phyloP scores from a whole-genome alignment of 1,140 invertebrate species.

The Manduca sexta region DNA sequence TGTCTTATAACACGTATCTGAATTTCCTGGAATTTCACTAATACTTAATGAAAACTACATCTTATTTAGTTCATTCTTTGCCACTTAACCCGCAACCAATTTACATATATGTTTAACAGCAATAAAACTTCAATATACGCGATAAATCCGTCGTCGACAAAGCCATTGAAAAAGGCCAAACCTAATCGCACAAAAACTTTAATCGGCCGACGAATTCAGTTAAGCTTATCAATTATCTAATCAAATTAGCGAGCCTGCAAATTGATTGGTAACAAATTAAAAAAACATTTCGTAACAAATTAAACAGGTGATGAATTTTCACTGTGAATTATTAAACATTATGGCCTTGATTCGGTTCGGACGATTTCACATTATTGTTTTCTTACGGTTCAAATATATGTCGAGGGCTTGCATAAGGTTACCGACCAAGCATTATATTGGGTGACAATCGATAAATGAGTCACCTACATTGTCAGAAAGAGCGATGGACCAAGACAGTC shows the following conservation, averaged over 20 bases:
- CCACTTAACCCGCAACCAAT: no score
- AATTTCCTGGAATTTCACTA: no score
- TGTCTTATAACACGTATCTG: no score
- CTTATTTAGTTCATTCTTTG: no score
- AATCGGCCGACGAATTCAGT: background rate
- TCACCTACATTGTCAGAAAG: background rate
- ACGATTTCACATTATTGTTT: constrained; percentile 68
- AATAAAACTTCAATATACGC: no score
- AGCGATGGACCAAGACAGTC: background rate
- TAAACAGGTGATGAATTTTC: constrained; percentile 29
- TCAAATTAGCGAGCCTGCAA: background rate
- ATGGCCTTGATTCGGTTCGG: constrained; percentile 49
- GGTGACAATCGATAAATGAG: constrained; percentile 10
- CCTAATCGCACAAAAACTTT: background rate
- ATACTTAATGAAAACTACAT: no score
- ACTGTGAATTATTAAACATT: constrained; percentile 28
- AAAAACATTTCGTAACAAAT: constrained; percentile 18
- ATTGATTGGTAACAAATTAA: no score
- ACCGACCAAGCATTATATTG: constrained; percentile 28
- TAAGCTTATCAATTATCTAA: background rate
- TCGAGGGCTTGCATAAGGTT: constrained; percentile 65
- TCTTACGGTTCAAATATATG: constrained; percentile 63
- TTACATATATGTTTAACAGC: no score
- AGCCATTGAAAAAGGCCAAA: no score
- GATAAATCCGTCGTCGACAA: no score